Evolutionary conservation across 2,113 vertebrate genomes (phyloP), one percentile per base, ranked within the genome.

Genomic region (Cnemophilus loriae): DNA sequence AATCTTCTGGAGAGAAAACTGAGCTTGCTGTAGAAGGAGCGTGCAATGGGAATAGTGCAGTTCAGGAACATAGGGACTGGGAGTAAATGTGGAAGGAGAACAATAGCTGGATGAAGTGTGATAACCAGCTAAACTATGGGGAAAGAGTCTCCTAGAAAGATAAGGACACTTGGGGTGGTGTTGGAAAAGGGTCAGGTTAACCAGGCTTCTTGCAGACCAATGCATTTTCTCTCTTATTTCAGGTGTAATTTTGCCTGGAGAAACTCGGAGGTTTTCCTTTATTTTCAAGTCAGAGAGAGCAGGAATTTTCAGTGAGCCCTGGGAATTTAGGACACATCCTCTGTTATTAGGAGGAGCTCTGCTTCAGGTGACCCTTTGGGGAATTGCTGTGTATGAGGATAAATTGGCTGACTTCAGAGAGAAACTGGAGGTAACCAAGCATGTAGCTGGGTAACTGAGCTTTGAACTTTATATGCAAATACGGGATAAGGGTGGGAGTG

Each of bases 281-380:
- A 95, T 98, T 88, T 99, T 99, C 95, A 99, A 99, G 95, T 98
- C 99, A 17, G 75, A 93, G 53, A 90, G 70, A 47, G 91, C 98
- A 44, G 99, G 99, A 21, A 97, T 99, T 96, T 97, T 98, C 96
- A 98, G 96, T 3, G 99, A 99, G 78, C 88, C 81, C 14, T 99
- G 99, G 99, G 98, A 98, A 87, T 98, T 99, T 75, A 97, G 97
- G 77, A 99, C 99, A n/a, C 98, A 98, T 90, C 99, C 99, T 24
- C 50, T 98, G 47, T 96, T 99, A 69, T 92, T 99, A 94, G 98
- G 98, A 78, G 99, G 99, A 55, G 99, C 99, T 52, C 41, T 97
- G 60, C 96, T 99, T 82, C 98, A 98, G 93, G 97, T 99, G 93
- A 98, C 96, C 22, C 96, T 99, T 41, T 98, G 97, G 59, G 99